Conservation (phyloP, 2,888 invertebrate species). For the Papilio protenor region DNA sequence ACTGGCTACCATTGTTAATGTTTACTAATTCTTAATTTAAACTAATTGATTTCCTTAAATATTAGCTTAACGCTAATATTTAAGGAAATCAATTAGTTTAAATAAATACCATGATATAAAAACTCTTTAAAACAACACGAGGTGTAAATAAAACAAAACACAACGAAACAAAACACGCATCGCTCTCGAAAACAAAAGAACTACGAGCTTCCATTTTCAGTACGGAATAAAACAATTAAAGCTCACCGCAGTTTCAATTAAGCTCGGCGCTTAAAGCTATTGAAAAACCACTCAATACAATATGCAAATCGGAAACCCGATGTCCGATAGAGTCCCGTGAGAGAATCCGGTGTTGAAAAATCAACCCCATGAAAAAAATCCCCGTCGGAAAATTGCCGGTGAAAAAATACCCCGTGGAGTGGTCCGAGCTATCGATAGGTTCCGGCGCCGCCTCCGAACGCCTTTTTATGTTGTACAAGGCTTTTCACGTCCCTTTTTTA, state of each 20-base stretch:
- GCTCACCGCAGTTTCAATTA: conserved; percentile 60
- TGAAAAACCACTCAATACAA: conserved; percentile 62
- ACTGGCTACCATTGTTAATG: no score
- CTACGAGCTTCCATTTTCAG: conserved; percentile 28
- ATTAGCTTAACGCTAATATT: no score
- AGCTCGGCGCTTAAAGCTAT: conserved; percentile 54
- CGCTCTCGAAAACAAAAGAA: conserved; percentile 34
- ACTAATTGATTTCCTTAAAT: not conserved
- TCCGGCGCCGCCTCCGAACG: conserved; percentile 59
- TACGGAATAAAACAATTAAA: conserved; percentile 39
- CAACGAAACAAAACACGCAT: conserved; percentile 9
- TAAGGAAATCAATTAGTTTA: no score
- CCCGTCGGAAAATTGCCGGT: conserved; percentile 45
- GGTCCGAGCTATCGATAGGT: conserved; percentile 77
- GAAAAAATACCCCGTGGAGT: conserved; percentile 56
- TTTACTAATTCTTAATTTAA: no score
- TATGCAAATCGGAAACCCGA: conserved; percentile 74
- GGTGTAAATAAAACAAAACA: no score
- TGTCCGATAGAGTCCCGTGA: conserved; percentile 60
- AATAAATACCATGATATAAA: not conserved
- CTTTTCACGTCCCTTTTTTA: conserved; percentile 57
- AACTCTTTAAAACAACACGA: not conserved
- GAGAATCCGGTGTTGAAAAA: conserved; percentile 53
- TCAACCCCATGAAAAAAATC: conserved; percentile 44
- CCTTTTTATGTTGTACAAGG: conserved; percentile 62